A percentile compares a stretch with the other conserved stretches of the same genome.
Evolutionary conservation across 2,113 vertebrate genomes (phyloP).

Genomic region (Perca flavescens): DNA sequence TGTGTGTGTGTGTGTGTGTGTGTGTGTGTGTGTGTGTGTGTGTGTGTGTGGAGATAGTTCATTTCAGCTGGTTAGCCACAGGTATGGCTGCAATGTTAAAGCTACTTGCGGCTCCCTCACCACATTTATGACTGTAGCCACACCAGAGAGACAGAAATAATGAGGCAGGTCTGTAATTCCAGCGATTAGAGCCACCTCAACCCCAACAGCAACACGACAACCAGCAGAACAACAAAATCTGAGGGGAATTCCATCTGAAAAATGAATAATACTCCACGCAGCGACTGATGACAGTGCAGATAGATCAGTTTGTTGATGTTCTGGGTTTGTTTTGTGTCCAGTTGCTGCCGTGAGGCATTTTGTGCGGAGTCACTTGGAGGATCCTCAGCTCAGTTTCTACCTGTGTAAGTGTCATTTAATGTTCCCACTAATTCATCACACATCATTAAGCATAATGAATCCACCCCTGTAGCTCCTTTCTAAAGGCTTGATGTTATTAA

Average conservation of each 20-base stretch:
- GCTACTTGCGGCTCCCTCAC: conserved; percentile 65
- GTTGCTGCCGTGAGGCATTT: conserved; percentile 89
- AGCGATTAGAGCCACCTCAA: conserved; percentile 61
- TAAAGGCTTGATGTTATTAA: background rate
- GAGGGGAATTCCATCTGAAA: conserved; percentile 67
- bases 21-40: background rate
- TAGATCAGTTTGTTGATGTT: conserved; percentile 17
- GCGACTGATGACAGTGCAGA: background rate
- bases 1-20: background rate
- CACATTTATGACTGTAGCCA: conserved; percentile 68
- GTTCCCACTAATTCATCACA: background rate
- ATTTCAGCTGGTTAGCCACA: conserved; percentile 76
- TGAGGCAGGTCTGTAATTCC: conserved; percentile 72
- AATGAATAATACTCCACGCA: conserved; percentile 25
- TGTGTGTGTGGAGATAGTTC: conserved; percentile 32
- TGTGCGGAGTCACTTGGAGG: conserved; percentile 88
- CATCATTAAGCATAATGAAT: background rate
- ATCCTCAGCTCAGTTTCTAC: conserved; percentile 88
- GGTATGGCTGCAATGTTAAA: conserved; percentile 77
- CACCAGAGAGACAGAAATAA: conserved; percentile 66
- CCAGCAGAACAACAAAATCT: conserved; percentile 53
- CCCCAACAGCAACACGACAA: conserved; percentile 47
- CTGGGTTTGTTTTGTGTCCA: conserved; percentile 68
- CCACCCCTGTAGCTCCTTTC: background rate
- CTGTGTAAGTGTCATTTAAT: conserved; percentile 88